Percentiles rank a stretch among this genome's conserved stretches.
Conservation (phyloP, 1,140 invertebrate species). For the Trigoniulus corallinus region DNA sequence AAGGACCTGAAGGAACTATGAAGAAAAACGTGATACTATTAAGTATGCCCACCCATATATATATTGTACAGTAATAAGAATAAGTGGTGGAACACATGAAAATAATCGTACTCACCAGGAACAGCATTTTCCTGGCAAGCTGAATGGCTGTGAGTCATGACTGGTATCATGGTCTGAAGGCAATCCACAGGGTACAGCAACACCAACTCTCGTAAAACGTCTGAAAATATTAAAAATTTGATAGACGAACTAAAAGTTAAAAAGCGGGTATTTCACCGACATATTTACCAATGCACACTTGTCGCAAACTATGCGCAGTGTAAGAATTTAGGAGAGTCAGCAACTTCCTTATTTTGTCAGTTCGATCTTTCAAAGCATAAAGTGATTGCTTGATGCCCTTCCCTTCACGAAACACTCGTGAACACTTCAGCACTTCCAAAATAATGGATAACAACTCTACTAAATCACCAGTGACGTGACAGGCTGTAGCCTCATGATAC, state of each 20-base stretch:
- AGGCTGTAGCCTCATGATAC: slow-evolving; percentile 83
- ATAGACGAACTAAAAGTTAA: not conserved
- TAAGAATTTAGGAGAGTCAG: slow-evolving; percentile 78
- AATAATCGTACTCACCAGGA: slow-evolving; percentile 14
- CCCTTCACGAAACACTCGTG: slow-evolving; percentile 30
- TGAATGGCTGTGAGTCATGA: slow-evolving; percentile 65
- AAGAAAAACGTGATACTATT: no score
- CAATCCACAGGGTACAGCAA: slow-evolving; percentile 64
- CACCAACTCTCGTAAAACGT: slow-evolving; percentile 67
- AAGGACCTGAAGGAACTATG: slow-evolving; percentile 45
- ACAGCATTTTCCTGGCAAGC: slow-evolving; percentile 57
- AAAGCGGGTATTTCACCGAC: not conserved
- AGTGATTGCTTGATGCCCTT: slow-evolving; percentile 22
- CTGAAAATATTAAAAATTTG: slow-evolving; percentile 33
- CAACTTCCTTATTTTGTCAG: slow-evolving; percentile 62
- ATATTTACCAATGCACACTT: slow-evolving; percentile 48
- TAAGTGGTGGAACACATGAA: not conserved
- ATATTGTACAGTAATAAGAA: not conserved
- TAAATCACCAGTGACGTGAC: slow-evolving; percentile 65
- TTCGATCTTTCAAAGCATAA: slow-evolving; percentile 52
- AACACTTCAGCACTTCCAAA: slow-evolving; percentile 47
- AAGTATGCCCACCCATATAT: no score
- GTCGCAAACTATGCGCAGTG: slow-evolving; percentile 67
- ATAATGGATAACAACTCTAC: slow-evolving; percentile 64
- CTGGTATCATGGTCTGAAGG: slow-evolving; percentile 59